Conservation (phyloP, 2,113 vertebrate species). For the Ceuthmochares aereus region DNA sequence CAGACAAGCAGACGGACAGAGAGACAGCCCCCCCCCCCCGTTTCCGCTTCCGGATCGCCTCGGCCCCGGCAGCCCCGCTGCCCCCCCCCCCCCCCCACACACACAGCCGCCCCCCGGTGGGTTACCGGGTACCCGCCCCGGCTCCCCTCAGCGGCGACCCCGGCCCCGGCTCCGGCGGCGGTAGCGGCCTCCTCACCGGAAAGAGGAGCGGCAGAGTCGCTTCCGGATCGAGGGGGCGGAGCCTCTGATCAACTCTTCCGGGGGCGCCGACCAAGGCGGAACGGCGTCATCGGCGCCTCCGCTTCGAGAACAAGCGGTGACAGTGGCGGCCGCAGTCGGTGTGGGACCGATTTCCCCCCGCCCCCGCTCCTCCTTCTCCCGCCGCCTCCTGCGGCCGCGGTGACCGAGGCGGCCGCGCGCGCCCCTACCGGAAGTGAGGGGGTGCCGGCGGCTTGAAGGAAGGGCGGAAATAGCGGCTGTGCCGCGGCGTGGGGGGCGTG, state of each 20-base stretch:
- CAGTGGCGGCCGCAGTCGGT: neutral
- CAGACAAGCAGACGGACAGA: neutral
- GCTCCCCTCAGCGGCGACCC: constrained; percentile 38
- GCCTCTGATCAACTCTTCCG: neutral
- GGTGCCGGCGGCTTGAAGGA: neutral
- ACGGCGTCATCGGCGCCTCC: neutral
- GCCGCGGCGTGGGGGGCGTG: neutral
- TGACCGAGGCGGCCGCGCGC: neutral
- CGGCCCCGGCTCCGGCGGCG: neutral
- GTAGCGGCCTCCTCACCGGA: constrained; percentile 62
- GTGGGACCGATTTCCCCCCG: too few species aligned
- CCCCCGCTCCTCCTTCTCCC: too few species aligned
- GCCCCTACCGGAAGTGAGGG: neutral
- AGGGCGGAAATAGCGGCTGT: neutral
- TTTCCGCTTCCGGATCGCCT: constrained; percentile 66
- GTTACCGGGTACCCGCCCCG: constrained; percentile 1
- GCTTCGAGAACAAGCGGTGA: neutral
- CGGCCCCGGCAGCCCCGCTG: constrained; percentile 49
- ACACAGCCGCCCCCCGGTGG: constrained; percentile 19
- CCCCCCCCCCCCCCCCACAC: neutral
- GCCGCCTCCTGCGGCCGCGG: too few species aligned
- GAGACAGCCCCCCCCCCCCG: neutral
- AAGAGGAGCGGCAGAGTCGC: constrained; percentile 3
- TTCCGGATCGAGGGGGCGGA: constrained; percentile 47
- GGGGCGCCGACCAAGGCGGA: neutral